Base-by-base conservation (phyloP, 2,888 invertebrate species). In the Agriopis leucophaearia region DNA sequence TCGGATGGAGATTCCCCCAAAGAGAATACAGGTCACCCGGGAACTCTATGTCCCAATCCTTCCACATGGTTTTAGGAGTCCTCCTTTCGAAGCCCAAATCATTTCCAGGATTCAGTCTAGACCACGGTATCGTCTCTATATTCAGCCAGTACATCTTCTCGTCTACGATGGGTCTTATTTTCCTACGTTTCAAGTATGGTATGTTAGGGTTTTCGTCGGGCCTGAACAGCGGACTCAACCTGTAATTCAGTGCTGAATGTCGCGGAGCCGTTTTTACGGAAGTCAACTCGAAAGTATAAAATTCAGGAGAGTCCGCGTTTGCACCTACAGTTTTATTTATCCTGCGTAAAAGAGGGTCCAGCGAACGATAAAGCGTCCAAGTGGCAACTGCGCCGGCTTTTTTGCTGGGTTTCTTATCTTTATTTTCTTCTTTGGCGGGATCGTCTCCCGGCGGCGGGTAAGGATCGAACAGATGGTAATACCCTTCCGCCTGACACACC, bases 21-120 rank as follows among this genome's bases (percentile, higher is more conserved):
- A 97, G 84, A 0, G 96, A 96, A 88, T 93, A 96, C 0, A 97
- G 84, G 70, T 96, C 96, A 1, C 95, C 95, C 3, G 95, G 94
- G 73, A 96, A 96, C 80, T 97, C 96, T 1, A 96, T 94, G 70
- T 96, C 95, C 94, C 95, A 97, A 60, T 95, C 92, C 77, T 95
- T 95, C 96, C 96, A 96, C 82, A 92, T 67, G 0, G 91, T 82
- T 68, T 79, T 84, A 2, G 90, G 88, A 16, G 85, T 88, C 54
- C 82, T 85, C 44, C 93, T 81, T 42, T 83, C 79, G 18, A 92
- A 79, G 1, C 92, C 92, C 67, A 90, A 77, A 72, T 91, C 92
- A 69, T 93, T 94, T 0, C 78, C 74, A 0, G 82, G 75, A 69
- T 81, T 88, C 86, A 88, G 88, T 65, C 88, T 82, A 1, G 92